Evolutionary conservation across 2,888 invertebrate genomes (phyloP), one percentile per base, ranked within the genome.

Genomic region (Agriopis aurantiaria): DNA sequence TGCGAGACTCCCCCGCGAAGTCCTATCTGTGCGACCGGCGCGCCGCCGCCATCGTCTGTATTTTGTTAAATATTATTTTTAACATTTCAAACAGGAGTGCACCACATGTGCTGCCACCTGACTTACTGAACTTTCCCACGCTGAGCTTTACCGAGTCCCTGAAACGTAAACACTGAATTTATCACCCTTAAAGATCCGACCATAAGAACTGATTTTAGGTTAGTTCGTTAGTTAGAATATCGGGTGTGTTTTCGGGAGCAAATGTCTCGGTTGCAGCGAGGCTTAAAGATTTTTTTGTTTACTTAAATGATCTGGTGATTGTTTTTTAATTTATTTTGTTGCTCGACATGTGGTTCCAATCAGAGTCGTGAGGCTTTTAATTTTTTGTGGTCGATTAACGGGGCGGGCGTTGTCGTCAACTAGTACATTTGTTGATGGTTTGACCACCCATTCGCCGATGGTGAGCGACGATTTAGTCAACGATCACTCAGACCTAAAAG

Each of bases 241-340:
- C 48, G 7, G 82, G 82, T 84, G 78, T 83, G 88, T 85, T 89
- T 90, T 89, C 88, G 88, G 89, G 89, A 88, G 92, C 91, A 86
- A 91, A 91, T 88, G 88, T 88, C 89, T 88, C 86, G 83, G 84
- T 83, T 77, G 87, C 88, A 88, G 82, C 76, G 89, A 89, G 86
- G 88, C 91, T 89, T 89, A 82, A 87, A 89, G 80, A 80, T 88
- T 93, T 92, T 92, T 92, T 92, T 91, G 91, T 91, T 92, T 89
- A 90, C 91, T 89, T 86, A 93, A 93, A 94, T 91, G 91, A 91
- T 89, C 89, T 91, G 89, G 90, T 92, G 91, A 93, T 94, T 92
- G 93, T 93, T 93, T 94, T 93, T 93, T 92, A 93, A 92, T 93
- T 93, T 93, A 91, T 93, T 91, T 87, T 87, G 86, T 88, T 87